These are phyloP conservation scores for Coecobrya sp. DNA, from an alignment of 2,888 invertebrate species.

Conservation along the genomic window DNA sequence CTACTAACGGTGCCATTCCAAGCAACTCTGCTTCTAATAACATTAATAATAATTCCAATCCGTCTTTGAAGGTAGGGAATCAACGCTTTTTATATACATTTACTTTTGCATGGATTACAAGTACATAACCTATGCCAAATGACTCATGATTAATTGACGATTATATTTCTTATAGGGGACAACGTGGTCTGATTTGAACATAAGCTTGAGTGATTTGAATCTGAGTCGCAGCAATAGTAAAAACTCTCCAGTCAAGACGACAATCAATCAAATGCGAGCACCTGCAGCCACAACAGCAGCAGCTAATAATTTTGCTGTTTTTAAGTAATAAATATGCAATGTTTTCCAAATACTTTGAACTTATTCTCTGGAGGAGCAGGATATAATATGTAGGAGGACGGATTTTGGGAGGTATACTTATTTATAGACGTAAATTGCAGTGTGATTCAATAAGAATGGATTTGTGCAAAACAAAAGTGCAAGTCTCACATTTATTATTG, in stretches of 20 bases:
- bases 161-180: constrained; percentile 83
- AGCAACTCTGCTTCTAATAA: constrained; percentile 83
- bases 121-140: too few relatives aligned
- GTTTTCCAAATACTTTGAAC: neutral
- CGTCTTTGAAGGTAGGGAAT: constrained; percentile 82
- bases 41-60: constrained; percentile 85
- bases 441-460: neutral
- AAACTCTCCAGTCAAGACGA: constrained; percentile 83
- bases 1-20: constrained; percentile 79
- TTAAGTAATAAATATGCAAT: constrained; percentile 68
- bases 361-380: neutral
- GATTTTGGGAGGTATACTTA: too few relatives aligned
- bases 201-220: constrained; percentile 85
- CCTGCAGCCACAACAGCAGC: constrained; percentile 65
- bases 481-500: neutral
- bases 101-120: too few relatives aligned
- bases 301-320: constrained; percentile 82
- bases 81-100: neutral
- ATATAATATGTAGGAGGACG: neutral
- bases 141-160: neutral
- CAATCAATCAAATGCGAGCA: constrained; percentile 85
- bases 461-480: neutral
- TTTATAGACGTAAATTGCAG: neutral
- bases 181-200: constrained; percentile 86
- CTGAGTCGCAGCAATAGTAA: constrained; percentile 82